A percentile compares a stretch with the other conserved stretches of the same genome.
Conservation (phyloP, 2,797 vertebrate species). For the Poecilia wingei region DNA sequence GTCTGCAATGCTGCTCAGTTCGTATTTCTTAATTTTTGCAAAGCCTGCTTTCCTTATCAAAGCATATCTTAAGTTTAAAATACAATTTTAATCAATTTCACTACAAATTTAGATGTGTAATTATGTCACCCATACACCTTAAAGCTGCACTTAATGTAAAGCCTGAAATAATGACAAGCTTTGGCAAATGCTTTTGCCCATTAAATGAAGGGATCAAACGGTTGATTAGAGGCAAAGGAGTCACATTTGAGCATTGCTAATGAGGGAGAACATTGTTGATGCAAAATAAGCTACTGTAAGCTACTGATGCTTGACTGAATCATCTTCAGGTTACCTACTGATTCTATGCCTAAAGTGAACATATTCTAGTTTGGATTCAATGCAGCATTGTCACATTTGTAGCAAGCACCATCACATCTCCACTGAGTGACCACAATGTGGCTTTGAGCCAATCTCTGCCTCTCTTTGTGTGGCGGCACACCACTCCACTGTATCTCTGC, state of each 20-base stretch:
- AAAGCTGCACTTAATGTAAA: constrained; percentile 1
- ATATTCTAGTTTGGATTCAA: not conserved
- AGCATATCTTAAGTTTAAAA: constrained; percentile 3
- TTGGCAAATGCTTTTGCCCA: not conserved
- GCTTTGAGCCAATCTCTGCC: constrained; percentile 22
- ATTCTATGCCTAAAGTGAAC: not conserved
- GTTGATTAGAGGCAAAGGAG: not conserved
- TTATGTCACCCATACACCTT: not conserved
- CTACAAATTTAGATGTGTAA: not conserved
- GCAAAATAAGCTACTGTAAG: not conserved
- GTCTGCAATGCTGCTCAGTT: not conserved
- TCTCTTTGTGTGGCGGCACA: constrained; percentile 34
- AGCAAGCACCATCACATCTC: constrained; percentile 14
- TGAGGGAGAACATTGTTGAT: no score
- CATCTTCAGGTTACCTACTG: not conserved
- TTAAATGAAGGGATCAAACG: not conserved
- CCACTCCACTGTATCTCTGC: constrained; percentile 50
- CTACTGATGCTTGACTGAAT: not conserved
- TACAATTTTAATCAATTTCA: not conserved
- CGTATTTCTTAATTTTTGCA: constrained; percentile 4
- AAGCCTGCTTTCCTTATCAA: not conserved
- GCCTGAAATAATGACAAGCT: not conserved
- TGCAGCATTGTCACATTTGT: not conserved
- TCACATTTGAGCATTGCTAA: not conserved
- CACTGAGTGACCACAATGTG: constrained; percentile 11